Conservation (phyloP, 53 echinoderm and acorn worm genomes). For the Apostichopus leukothele region DNA sequence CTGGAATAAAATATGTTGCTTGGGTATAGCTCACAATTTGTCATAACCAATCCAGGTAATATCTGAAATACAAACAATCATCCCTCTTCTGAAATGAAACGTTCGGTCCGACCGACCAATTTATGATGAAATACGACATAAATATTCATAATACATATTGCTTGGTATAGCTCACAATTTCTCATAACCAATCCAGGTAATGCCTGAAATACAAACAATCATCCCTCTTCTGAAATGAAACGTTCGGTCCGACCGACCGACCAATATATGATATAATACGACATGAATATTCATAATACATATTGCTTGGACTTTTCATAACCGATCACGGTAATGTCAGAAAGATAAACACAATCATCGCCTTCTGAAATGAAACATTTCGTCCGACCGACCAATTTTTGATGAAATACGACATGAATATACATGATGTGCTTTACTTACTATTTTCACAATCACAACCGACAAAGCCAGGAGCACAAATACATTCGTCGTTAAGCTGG, state of each 20-base stretch:
- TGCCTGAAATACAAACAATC: too few species aligned
- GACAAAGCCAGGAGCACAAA: slow-evolving; percentile 4
- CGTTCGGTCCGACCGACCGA: too few species aligned
- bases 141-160: background rate
- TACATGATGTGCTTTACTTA: background rate
- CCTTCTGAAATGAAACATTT: background rate
- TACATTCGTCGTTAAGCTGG: background rate
- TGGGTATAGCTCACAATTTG: too few species aligned
- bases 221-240: too few species aligned
- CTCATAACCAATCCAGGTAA: too few species aligned
- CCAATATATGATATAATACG: background rate
- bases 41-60: too few species aligned
- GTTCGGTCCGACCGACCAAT: background rate
- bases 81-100: too few species aligned
- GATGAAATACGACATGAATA: background rate
- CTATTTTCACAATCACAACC: background rate
- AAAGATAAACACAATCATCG: background rate
- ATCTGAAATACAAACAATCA: too few species aligned
- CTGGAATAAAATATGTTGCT: background rate
- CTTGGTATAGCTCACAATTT: too few species aligned
- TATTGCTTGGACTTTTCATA: background rate
- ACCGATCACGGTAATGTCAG: background rate
- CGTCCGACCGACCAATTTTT: background rate
- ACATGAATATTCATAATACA: background rate
- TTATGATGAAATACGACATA: background rate